Conservation (phyloP, 1,140 invertebrate genomes). For the Dendroctonus ponderosae region DNA sequence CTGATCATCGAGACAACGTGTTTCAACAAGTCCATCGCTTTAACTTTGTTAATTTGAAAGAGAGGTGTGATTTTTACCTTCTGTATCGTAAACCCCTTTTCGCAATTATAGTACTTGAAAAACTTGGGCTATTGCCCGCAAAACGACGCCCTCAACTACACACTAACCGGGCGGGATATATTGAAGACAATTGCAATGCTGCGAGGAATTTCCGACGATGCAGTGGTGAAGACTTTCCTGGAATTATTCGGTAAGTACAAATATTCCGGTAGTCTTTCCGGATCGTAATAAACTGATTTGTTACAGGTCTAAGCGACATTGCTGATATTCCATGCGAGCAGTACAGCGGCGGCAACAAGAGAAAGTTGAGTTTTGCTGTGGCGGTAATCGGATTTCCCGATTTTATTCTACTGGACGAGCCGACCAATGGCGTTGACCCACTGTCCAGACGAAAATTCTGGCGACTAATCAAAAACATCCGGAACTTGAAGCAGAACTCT, state of each 20-base stretch:
- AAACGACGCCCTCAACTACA: constrained; percentile 69
- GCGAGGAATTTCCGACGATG: constrained; percentile 55
- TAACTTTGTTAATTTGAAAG: too few relatives aligned
- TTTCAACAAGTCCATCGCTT: too few relatives aligned
- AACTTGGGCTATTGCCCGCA: constrained; percentile 70
- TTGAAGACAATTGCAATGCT: constrained; percentile 66
- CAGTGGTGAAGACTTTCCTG: constrained; percentile 57
- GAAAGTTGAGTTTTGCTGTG: constrained; percentile 79
- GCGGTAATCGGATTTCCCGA: constrained; percentile 74
- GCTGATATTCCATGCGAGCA: constrained; percentile 54
- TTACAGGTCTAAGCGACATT: constrained; percentile 45
- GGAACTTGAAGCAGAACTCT: constrained; percentile 52
- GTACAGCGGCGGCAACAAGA: constrained; percentile 79
- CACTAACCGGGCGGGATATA: constrained; percentile 68
- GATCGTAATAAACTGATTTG: constrained; percentile 6
- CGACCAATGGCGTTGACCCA: constrained; percentile 69
- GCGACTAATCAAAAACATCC: constrained; percentile 57
- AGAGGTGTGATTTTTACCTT: too few relatives aligned
- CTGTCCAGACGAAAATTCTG: constrained; percentile 64
- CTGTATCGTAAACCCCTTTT: not conserved
- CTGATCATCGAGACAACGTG: too few relatives aligned
- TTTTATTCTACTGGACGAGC: constrained; percentile 73
- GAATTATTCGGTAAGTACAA: constrained; percentile 55
- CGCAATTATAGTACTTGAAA: constrained; percentile 52
- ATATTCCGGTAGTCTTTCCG: not conserved